Evolutionary conservation across 2,797 vertebrate genomes (phyloP).

Genomic region (Microchirus variegatus): DNA sequence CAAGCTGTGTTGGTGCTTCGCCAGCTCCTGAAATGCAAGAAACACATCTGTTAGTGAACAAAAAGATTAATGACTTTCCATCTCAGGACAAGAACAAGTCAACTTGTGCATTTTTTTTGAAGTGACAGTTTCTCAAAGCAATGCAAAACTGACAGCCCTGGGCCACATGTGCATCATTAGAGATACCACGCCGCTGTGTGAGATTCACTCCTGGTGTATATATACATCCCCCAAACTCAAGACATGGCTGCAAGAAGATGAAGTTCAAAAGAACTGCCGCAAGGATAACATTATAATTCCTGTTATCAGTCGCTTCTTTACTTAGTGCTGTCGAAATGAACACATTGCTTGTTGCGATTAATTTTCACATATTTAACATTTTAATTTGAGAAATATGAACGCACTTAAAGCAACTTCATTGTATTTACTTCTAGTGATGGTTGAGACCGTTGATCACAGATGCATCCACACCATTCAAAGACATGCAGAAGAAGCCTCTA

Average conservation of each 20-base stretch:
- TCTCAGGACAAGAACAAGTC: slow-evolving; percentile 47
- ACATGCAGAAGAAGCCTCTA: too few species aligned
- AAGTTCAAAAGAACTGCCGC: slow-evolving; percentile 56
- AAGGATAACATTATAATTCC: slow-evolving; percentile 35
- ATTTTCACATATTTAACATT: too few species aligned
- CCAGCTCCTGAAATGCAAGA: slow-evolving; percentile 8
- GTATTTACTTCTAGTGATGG: too few species aligned
- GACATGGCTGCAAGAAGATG: slow-evolving; percentile 48
- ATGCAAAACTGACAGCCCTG: slow-evolving; percentile 52
- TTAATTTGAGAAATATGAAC: too few species aligned
- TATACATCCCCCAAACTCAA: slow-evolving; percentile 1
- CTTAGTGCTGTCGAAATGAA: too few species aligned
- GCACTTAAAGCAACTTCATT: too few species aligned
- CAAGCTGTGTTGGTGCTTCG: not conserved
- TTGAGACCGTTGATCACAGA: too few species aligned
- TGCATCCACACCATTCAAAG: too few species aligned
- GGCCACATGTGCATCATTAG: slow-evolving; percentile 63
- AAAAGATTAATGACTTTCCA: slow-evolving; percentile 41
- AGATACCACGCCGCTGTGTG: slow-evolving; percentile 43
- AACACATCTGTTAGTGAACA: slow-evolving; percentile 37
- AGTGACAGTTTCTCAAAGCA: slow-evolving; percentile 55
- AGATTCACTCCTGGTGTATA: slow-evolving; percentile 41
- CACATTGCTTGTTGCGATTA: too few species aligned
- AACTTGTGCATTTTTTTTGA: slow-evolving; percentile 41
- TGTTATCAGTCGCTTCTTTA: not conserved